Percentiles rank a stretch among this genome's conserved stretches.
phyloP scores from a whole-genome alignment of 2,113 vertebrate genomes.

The Coreoperca whiteheadi region DNA sequence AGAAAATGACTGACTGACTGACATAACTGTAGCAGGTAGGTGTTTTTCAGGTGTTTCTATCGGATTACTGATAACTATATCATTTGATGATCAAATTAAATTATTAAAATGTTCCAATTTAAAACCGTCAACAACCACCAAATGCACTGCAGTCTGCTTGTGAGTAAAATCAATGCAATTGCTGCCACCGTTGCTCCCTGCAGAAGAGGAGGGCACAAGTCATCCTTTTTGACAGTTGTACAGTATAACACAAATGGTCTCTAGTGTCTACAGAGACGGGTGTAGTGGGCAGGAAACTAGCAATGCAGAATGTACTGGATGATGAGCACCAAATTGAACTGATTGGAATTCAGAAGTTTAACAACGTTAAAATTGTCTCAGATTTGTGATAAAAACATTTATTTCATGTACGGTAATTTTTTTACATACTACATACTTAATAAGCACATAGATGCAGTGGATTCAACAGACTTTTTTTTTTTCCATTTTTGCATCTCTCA shows the following conservation, averaged over 20 bases:
- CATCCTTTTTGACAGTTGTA: slow-evolving; percentile 30
- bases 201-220: not conserved
- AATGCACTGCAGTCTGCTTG: slow-evolving; percentile 17
- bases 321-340: slow-evolving; percentile 65
- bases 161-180: slow-evolving; percentile 29
- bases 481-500: slow-evolving; percentile 68
- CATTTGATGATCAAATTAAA: slow-evolving; percentile 25
- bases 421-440: slow-evolving; percentile 86
- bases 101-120: slow-evolving; percentile 30
- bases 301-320: slow-evolving; percentile 39
- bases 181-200: not conserved
- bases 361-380: slow-evolving; percentile 79
- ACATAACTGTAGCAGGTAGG: slow-evolving; percentile 25
- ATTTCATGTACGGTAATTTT: slow-evolving; percentile 85
- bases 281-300: slow-evolving; percentile 43
- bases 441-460: slow-evolving; percentile 81
- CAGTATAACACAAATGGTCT: slow-evolving; percentile 28
- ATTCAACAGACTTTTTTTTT: slow-evolving; percentile 71
- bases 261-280: slow-evolving; percentile 28
- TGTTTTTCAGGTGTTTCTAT: slow-evolving; percentile 1
- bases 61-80: not conserved
- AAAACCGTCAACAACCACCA: not conserved
- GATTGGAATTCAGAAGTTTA: slow-evolving; percentile 69
- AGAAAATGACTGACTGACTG: too few species aligned
- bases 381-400: slow-evolving; percentile 86